Percentiles rank a stretch among this genome's conserved stretches.
These are phyloP conservation scores for Hartigia nigra DNA, from an alignment of 2,888 invertebrate genomes.

Conservation along the genomic window DNA sequence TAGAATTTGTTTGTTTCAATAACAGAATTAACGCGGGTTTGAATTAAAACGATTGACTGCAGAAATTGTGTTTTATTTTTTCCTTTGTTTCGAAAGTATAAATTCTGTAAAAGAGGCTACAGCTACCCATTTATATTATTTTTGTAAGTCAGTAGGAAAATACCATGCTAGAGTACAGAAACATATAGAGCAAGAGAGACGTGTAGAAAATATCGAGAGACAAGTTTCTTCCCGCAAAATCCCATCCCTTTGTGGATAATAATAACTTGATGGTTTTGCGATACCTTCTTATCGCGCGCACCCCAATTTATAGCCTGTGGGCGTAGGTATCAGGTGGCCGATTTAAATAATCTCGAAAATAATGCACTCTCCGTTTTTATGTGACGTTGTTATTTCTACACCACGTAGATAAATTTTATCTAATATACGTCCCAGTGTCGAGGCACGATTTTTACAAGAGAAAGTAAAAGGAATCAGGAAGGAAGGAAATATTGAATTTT, in stretches of 20 bases:
- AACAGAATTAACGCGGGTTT: background rate
- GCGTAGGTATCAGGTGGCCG: slow-evolving; percentile 18
- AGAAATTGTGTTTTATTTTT: background rate
- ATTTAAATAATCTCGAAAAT: slow-evolving; percentile 25
- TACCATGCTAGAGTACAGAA: background rate
- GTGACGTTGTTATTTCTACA: slow-evolving; percentile 10
- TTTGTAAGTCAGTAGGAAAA: background rate
- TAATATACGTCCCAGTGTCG: background rate
- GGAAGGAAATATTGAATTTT: background rate
- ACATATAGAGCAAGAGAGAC: background rate
- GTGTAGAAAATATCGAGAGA: background rate
- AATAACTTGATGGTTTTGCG: background rate
- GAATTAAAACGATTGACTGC: background rate
- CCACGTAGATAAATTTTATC: slow-evolving; percentile 13
- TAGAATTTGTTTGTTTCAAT: background rate
- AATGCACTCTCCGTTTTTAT: slow-evolving; percentile 6
- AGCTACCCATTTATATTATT: background rate
- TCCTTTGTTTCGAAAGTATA: background rate
- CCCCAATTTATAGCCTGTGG: slow-evolving; percentile 18
- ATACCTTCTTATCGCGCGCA: background rate
- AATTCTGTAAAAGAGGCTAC: background rate
- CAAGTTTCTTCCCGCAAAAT: background rate
- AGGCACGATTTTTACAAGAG: background rate
- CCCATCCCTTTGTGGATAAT: background rate
- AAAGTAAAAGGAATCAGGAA: background rate